Evolutionary conservation across 2,888 invertebrate genomes (phyloP).

Genomic region (Sinotaia quadrata): DNA sequence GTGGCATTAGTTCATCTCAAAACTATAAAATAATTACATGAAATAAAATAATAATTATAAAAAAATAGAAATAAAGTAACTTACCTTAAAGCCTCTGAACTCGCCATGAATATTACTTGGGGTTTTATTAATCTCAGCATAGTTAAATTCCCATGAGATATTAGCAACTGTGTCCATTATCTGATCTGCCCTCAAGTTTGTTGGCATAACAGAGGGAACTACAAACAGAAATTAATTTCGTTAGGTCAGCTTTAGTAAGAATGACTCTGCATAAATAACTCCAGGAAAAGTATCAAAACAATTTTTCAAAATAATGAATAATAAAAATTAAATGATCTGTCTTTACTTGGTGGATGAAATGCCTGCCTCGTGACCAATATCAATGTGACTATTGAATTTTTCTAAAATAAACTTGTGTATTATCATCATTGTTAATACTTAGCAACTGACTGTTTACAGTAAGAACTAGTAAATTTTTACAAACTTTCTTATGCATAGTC

Average conservation of each 20-base stretch:
- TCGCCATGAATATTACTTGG: slow-evolving; percentile 58
- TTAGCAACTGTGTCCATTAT: slow-evolving; percentile 47
- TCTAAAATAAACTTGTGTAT: no score
- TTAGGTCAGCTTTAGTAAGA: neutral
- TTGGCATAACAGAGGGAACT: slow-evolving; percentile 46
- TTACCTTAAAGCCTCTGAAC: slow-evolving; percentile 69
- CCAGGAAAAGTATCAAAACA: no score
- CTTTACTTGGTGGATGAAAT: no score
- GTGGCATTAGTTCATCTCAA: neutral
- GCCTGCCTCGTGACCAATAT: no score
- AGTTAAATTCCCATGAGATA: slow-evolving; percentile 59
- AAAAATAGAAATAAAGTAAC: slow-evolving; percentile 2
- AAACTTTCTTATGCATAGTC: no score
- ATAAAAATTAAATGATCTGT: no score
- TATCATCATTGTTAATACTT: no score
- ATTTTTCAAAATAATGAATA: no score
- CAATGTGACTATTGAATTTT: no score
- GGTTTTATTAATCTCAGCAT: slow-evolving; percentile 38
- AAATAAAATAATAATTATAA: neutral
- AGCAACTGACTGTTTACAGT: no score
- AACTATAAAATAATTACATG: neutral
- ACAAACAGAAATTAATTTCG: slow-evolving; percentile 11
- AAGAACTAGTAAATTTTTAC: no score
- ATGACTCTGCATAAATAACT: no score
- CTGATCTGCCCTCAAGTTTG: slow-evolving; percentile 36